Percentiles rank a stretch among this genome's conserved stretches.
phyloP scores from a whole-genome alignment of 2,888 invertebrate genomes.

The Drosophila flavopinicola region DNA sequence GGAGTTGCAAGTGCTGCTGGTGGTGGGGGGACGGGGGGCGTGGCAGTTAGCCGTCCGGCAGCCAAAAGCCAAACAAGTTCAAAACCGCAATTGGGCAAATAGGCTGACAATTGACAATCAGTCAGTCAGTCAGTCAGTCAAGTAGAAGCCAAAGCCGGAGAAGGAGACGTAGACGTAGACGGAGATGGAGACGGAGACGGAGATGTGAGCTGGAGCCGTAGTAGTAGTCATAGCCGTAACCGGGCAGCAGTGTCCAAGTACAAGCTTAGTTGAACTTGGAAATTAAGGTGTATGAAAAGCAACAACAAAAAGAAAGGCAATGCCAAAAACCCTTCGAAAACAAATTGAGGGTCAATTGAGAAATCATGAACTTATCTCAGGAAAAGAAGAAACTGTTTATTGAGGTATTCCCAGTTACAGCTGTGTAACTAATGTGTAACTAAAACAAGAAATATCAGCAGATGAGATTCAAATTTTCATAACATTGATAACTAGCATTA shows the following conservation, averaged over 20 bases:
- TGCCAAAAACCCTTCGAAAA: constrained; percentile 2
- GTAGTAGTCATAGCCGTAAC: neutral
- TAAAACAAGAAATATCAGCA: too few species aligned
- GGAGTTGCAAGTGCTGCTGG: neutral
- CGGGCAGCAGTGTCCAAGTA: neutral
- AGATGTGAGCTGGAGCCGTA: neutral
- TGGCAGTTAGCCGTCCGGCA: constrained; percentile 26
- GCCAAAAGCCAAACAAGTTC: constrained; percentile 74
- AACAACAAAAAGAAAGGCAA: too few species aligned
- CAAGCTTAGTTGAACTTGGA: constrained; percentile 15
- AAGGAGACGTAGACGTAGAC: too few species aligned
- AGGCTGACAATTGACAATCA: constrained; percentile 52
- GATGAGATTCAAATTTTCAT: too few species aligned
- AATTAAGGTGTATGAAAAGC: constrained; percentile 5
- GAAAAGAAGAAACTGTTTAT: too few species aligned
- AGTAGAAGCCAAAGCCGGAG: neutral
- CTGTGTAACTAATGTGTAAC: too few species aligned
- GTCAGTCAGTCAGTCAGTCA: constrained; percentile 21
- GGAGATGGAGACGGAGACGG: too few species aligned
- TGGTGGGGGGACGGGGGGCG: neutral
- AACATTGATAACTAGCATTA: too few species aligned
- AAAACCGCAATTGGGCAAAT: constrained; percentile 81
- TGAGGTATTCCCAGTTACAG: too few species aligned
- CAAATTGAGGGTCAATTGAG: neutral
- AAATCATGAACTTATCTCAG: too few species aligned